phyloP scores from a whole-genome alignment of 2,797 vertebrate species.

The Spatula versicolor region DNA sequence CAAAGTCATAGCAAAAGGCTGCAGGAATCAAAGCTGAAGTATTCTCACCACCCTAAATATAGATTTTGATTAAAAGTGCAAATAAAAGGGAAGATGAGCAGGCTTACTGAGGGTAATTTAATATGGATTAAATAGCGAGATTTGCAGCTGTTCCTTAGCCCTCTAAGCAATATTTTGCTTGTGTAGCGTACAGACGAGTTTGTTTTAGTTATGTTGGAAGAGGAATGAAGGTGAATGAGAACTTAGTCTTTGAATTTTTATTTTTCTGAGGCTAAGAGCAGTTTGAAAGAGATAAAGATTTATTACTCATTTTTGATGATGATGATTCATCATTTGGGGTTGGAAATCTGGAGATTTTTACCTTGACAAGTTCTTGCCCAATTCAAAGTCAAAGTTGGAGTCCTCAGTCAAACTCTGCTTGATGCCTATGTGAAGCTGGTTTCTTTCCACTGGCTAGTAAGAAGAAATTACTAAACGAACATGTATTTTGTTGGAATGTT shows the following conservation, averaged over 20 bases:
- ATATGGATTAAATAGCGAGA: background rate
- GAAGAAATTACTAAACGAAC: background rate
- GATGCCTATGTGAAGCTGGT: background rate
- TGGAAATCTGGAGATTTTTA: background rate
- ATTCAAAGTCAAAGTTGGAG: background rate
- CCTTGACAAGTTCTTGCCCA: background rate
- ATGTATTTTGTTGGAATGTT: background rate
- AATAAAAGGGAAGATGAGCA: conserved; percentile 1
- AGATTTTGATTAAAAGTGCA: background rate
- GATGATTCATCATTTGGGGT: background rate
- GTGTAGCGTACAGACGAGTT: background rate
- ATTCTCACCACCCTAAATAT: background rate
- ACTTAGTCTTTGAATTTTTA: background rate
- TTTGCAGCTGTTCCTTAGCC: conserved; percentile 26
- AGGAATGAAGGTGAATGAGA: background rate
- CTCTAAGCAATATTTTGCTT: background rate
- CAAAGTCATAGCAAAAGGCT: background rate
- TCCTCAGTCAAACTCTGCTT: background rate
- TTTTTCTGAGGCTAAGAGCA: background rate
- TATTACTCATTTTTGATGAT: background rate
- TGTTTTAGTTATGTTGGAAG: background rate
- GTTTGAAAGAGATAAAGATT: background rate
- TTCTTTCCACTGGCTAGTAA: background rate
- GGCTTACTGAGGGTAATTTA: background rate
- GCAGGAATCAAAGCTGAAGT: background rate